A percentile compares a stretch with the other conserved stretches of the same genome.
phyloP scores from a whole-genome alignment of 2,113 vertebrate genomes.

The Neotoma lepida region DNA sequence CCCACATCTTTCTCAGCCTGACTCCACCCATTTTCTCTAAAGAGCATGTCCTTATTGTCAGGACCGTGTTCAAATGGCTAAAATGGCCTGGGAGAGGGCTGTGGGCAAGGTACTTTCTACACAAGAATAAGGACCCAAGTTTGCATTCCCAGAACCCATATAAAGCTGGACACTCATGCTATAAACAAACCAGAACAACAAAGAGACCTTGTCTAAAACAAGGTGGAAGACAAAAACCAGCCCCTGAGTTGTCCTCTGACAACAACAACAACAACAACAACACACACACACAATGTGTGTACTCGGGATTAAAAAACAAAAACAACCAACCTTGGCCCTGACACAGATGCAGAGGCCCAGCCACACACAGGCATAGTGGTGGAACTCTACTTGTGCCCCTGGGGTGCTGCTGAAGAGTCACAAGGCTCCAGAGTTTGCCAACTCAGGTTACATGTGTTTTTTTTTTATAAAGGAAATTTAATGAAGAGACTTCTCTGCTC shows the following conservation, averaged over 20 bases:
- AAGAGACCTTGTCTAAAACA: not conserved
- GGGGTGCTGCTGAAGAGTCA: not conserved
- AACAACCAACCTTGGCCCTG: not conserved
- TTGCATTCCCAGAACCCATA: not conserved
- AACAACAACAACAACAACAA: not conserved
- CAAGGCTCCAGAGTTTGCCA: not conserved
- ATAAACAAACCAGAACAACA: not conserved
- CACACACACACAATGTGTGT: not conserved
- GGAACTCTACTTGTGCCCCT: not conserved
- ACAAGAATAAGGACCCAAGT: not conserved
- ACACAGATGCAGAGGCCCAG: not conserved
- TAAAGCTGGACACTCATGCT: not conserved
- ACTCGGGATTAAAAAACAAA: not conserved
- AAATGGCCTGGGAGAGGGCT: not conserved
- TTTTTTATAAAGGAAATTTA: constrained; percentile 42
- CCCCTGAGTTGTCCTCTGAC: not conserved
- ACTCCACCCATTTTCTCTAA: not conserved
- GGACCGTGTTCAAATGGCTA: not conserved
- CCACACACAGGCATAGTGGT: not conserved
- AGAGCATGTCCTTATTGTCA: not conserved
- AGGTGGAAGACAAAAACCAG: not conserved
- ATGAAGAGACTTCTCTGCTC: constrained; percentile 34
- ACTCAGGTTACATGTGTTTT: constrained; percentile 6
- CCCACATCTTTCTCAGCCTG: not conserved
- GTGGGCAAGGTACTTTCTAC: not conserved